These are phyloP conservation scores for Bergia sp. DNA, from an alignment of 92 coral and sea anemone genomes.

Conservation along the genomic window DNA sequence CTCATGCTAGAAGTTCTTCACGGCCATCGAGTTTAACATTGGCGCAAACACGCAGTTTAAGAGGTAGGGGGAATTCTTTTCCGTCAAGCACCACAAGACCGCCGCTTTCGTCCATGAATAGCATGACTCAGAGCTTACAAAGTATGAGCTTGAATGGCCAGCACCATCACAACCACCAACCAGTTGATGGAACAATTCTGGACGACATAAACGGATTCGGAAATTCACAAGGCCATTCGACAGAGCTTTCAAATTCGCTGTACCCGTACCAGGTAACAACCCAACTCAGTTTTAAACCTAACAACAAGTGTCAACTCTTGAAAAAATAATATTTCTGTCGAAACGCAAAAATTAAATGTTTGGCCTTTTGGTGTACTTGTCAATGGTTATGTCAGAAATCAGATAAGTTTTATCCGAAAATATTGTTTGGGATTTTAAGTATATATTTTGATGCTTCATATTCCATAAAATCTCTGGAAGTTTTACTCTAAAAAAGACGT, in stretches of 20 bases:
- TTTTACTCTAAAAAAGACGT: neutral
- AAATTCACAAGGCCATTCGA: conserved; percentile 89
- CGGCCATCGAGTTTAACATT: conserved; percentile 84
- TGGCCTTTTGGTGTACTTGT: neutral
- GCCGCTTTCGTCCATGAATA: conserved; percentile 81
- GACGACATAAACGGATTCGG: conserved; percentile 92
- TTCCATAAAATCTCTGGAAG: neutral
- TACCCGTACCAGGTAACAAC: conserved; percentile 87
- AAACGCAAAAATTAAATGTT: conserved; percentile 19
- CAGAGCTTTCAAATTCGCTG: conserved; percentile 92
- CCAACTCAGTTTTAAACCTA: neutral
- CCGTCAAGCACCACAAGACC: conserved; percentile 65
- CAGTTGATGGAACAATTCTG: conserved; percentile 95
- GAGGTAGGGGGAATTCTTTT: conserved; percentile 40
- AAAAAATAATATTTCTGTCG: conserved; percentile 2
- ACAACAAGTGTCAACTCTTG: neutral
- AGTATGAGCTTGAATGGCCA: conserved; percentile 80
- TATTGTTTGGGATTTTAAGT: neutral
- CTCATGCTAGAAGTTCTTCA: conserved; percentile 72
- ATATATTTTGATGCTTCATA: neutral
- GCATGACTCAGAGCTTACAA: conserved; percentile 95
- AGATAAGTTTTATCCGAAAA: conserved; percentile 6
- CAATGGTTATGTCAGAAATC: conserved; percentile 7
- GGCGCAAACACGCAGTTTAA: conserved; percentile 37
- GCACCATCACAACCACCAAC: conserved; percentile 57